phyloP scores from a whole-genome alignment of 2,797 vertebrate species.

The Mallotus villosus region DNA sequence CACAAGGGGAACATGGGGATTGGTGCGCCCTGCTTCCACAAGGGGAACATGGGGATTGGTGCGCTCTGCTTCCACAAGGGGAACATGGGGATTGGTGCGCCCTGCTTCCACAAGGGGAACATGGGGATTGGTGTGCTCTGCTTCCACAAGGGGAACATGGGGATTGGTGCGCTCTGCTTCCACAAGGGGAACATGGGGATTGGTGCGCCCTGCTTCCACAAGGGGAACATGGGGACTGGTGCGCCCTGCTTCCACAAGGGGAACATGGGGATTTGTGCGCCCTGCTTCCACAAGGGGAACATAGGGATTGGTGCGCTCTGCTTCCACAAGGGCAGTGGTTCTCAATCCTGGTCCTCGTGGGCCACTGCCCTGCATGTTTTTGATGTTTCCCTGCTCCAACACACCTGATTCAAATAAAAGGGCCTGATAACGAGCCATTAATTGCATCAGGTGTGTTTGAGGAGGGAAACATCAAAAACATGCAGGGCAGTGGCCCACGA shows the following conservation, averaged over 20 bases:
- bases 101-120: not conserved
- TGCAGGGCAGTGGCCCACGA: too few species aligned
- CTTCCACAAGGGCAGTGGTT: not conserved
- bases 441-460: too few species aligned
- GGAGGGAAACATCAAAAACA: too few species aligned
- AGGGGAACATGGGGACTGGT: slow-evolving; percentile 10
- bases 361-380: too few species aligned
- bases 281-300: not conserved
- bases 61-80: not conserved
- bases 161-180: not conserved
- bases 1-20: slow-evolving; percentile 4
- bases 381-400: too few species aligned
- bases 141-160: not conserved
- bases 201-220: not conserved
- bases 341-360: too few species aligned
- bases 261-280: slow-evolving; percentile 8
- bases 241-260: not conserved
- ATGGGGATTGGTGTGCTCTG: not conserved
- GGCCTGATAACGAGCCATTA: too few species aligned
- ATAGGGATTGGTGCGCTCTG: not conserved
- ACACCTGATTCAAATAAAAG: too few species aligned
- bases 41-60: slow-evolving; percentile 10
- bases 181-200: slow-evolving; percentile 4
- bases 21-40: not conserved
- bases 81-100: slow-evolving; percentile 8